These are phyloP conservation scores for Pseudochirops corinnae DNA, from an alignment of 2,797 vertebrate genomes.

Conservation along the genomic window DNA sequence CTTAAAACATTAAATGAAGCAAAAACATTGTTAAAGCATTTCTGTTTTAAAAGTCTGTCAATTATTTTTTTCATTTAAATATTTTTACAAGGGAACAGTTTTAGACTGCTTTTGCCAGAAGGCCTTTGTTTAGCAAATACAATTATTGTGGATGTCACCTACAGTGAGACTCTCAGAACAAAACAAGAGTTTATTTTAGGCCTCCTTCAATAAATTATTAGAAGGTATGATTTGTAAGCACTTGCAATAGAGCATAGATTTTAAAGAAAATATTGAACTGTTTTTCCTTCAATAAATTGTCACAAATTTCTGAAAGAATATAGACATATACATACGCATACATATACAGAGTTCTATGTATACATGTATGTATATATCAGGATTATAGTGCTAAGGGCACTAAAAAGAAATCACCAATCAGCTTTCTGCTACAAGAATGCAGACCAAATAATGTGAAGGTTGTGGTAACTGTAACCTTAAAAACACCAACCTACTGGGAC, in stretches of 20 bases:
- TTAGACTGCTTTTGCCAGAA: slow-evolving; percentile 61
- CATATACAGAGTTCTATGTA: not conserved
- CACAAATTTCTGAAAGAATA: slow-evolving; percentile 53
- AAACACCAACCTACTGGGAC: slow-evolving; percentile 46
- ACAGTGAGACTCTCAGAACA: slow-evolving; percentile 60
- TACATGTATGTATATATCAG: slow-evolving; percentile 28
- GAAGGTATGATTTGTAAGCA: slow-evolving; percentile 51
- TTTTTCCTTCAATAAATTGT: slow-evolving; percentile 38
- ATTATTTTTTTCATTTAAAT: slow-evolving; percentile 42
- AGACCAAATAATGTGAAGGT: slow-evolving; percentile 51
- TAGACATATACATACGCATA: not conserved
- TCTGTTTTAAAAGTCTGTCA: slow-evolving; percentile 51
- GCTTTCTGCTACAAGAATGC: slow-evolving; percentile 38
- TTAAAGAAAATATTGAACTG: slow-evolving; percentile 41
- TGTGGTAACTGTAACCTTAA: slow-evolving; percentile 50
- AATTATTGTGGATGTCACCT: slow-evolving; percentile 42
- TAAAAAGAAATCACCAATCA: slow-evolving; percentile 51
- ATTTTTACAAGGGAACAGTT: slow-evolving; percentile 53
- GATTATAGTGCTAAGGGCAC: slow-evolving; percentile 47
- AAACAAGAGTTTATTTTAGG: slow-evolving; percentile 59
- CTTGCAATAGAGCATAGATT: slow-evolving; percentile 50
- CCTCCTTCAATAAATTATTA: slow-evolving; percentile 62
- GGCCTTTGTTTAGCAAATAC: slow-evolving; percentile 56
- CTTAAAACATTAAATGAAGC: slow-evolving; percentile 50
- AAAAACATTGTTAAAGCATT: slow-evolving; percentile 55